Base-by-base conservation (phyloP, 1,140 invertebrate genomes). In the Ceratoteleas bidentatus region DNA sequence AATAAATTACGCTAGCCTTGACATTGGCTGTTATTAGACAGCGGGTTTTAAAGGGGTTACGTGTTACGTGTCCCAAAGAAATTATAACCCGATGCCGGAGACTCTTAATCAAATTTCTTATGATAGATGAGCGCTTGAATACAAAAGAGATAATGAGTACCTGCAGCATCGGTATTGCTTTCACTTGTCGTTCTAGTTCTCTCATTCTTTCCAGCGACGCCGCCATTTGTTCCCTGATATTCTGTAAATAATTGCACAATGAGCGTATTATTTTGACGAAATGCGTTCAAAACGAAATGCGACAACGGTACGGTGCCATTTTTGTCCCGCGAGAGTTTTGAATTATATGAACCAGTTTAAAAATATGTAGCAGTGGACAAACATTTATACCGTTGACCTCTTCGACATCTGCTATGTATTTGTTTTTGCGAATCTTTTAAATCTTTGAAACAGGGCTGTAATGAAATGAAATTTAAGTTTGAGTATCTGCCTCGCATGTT, bases 181-280 rank as follows among this genome's bases (percentile, higher is more conserved):
- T 97, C 14, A 96, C 95, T 92, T 96, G 95, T 87, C 96, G 95
- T 90, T 97, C 96, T 70, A 97, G 90, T 85, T 97, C 95, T 86
- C 93, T 94, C 89, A 97, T 94, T 47, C 95, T 92, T 86, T 95
- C 94, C 54, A 97, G 90, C 85, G 96, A 96, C 11, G 94, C 85
- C 1, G 96, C 95, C 95, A 97, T 95, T 88, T 96, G 94, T 85
- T 96, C 93, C 73, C 94, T 91, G 64, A 95, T 94, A 72, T 92
- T 93, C 91, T 95, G 90, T 83, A 88, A 74, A 86, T 77, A 73
- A 82, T 73, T 53, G 52, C 49, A 69, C 11, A 11, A 62, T 53
- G 40, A 62, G 64, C 61, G 11, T 66, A 56, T 32, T 32, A 70
- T 56, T 76, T 66, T 50, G 24, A 4, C 24, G 24, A 24, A 24